Conservation (phyloP, 2,888 invertebrate genomes). For the Antheraea assamensis region DNA sequence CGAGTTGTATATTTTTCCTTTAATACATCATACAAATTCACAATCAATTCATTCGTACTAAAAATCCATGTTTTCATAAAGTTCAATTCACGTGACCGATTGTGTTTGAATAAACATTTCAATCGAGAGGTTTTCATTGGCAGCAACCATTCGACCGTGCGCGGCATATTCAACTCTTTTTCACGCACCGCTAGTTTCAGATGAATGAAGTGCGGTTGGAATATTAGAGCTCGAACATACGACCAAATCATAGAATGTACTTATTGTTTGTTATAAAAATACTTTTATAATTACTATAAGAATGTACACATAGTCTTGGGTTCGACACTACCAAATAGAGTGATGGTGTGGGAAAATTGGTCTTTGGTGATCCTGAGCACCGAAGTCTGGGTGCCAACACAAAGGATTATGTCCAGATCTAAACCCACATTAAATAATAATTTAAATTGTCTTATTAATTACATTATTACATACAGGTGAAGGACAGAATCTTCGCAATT, state of each 20-base stretch:
- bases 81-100: conserved; percentile 60
- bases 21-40: conserved; percentile 8
- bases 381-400: too few species aligned
- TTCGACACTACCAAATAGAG: too few species aligned
- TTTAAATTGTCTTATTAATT: too few species aligned
- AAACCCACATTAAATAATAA: too few species aligned
- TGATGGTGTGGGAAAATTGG: too few species aligned
- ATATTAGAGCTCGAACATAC: conserved; percentile 57
- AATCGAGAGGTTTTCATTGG: conserved; percentile 71
- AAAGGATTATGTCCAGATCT: too few species aligned
- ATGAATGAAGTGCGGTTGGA: conserved; percentile 67
- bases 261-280: not conserved
- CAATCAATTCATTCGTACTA: conserved; percentile 14
- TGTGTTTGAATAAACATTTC: conserved; percentile 76
- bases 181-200: conserved; percentile 60
- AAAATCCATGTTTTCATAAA: conserved; percentile 38
- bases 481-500: too few species aligned
- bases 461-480: too few species aligned
- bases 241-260: conserved; percentile 31
- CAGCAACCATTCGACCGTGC: conserved; percentile 60
- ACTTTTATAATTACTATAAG: not conserved
- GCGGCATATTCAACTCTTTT: conserved; percentile 71
- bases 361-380: too few species aligned
- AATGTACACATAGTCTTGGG: not conserved
- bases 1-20: not conserved